Percentiles rank a stretch among this genome's conserved stretches.
These are phyloP conservation scores for Penelope pileata DNA, from an alignment of 2,113 vertebrate genomes.

Conservation along the genomic window DNA sequence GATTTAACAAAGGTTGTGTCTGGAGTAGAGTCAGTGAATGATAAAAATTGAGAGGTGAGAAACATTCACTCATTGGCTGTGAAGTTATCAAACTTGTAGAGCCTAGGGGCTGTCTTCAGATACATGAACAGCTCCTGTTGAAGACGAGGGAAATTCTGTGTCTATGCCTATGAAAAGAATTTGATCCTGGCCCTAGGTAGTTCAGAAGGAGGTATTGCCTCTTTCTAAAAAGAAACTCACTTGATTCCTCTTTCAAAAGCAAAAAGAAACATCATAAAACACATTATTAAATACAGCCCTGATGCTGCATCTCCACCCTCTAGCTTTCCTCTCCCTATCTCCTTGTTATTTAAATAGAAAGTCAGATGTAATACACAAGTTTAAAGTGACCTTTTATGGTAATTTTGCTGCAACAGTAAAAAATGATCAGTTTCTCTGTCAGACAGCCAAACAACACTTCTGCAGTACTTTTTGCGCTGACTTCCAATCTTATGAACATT, in stretches of 20 bases:
- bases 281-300: background rate
- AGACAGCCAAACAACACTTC: slow-evolving; percentile 50
- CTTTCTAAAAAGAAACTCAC: background rate
- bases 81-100: slow-evolving; percentile 13
- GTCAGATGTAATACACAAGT: background rate
- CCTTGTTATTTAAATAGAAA: slow-evolving; percentile 32
- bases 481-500: slow-evolving; percentile 15
- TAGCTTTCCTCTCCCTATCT: background rate
- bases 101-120: slow-evolving; percentile 6
- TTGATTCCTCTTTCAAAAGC: background rate
- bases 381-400: slow-evolving; percentile 54
- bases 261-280: background rate
- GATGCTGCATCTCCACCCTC: background rate
- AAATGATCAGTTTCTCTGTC: slow-evolving; percentile 61
- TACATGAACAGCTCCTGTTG: background rate
- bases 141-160: background rate
- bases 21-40: background rate
- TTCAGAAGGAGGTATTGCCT: background rate
- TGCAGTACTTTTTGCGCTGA: background rate
- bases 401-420: slow-evolving; percentile 41
- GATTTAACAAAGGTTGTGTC: background rate
- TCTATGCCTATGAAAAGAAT: background rate
- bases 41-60: background rate
- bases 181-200: background rate
- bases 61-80: background rate